Percentiles rank a stretch among this genome's conserved stretches.
Evolutionary conservation across 2,113 vertebrate species (phyloP).

Genomic region (Bostrychus sinensis): DNA sequence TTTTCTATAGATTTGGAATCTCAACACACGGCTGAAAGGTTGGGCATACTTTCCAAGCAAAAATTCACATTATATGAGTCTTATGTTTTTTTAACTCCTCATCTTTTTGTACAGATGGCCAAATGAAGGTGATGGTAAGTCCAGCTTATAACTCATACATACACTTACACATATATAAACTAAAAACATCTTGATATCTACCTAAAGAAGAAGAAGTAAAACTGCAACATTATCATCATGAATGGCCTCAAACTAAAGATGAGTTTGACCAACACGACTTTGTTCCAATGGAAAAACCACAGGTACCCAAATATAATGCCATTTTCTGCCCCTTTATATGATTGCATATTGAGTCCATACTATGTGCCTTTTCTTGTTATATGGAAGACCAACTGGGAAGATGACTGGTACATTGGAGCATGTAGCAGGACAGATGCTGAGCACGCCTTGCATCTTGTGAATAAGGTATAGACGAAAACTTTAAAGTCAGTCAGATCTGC

Average conservation of each 20-base stretch:
- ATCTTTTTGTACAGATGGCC: constrained; percentile 24
- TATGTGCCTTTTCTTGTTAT: neutral
- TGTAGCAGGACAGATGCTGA: constrained; percentile 82
- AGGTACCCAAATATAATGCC: constrained; percentile 45
- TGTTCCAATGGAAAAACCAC: constrained; percentile 57
- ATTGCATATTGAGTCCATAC: neutral
- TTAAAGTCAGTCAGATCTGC: neutral
- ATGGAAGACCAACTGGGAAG: constrained; percentile 72
- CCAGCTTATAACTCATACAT: neutral
- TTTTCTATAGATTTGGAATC: constrained; percentile 72
- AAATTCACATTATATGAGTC: neutral
- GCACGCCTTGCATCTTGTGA: constrained; percentile 81
- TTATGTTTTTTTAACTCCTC: neutral
- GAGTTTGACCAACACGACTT: constrained; percentile 60
- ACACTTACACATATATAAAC: neutral
- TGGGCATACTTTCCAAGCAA: neutral
- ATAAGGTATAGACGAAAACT: constrained; percentile 72
- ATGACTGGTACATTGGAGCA: constrained; percentile 85
- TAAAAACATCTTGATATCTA: neutral
- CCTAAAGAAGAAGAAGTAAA: constrained; percentile 39
- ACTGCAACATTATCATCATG: constrained; percentile 55
- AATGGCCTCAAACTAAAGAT: constrained; percentile 74
- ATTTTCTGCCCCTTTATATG: neutral
- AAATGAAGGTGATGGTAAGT: constrained; percentile 45
- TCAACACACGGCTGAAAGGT: constrained; percentile 43